Conservation (phyloP, 2,113 vertebrate genomes). For the Telmatochromis brachygnathus region DNA sequence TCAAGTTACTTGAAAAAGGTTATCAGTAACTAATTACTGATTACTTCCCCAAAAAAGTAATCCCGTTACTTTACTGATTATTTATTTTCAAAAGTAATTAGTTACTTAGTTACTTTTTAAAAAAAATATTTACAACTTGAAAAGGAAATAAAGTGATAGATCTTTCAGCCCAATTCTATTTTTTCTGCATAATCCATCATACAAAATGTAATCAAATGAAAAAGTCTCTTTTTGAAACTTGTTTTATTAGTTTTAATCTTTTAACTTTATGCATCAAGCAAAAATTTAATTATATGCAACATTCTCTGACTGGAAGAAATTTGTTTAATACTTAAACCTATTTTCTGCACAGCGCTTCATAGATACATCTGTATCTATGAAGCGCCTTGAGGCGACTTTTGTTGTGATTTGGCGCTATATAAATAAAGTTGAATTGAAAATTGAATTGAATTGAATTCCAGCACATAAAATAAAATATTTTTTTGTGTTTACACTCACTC, state of each 20-base stretch:
- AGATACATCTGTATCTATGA: no score
- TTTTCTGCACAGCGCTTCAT: no score
- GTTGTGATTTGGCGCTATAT: no score
- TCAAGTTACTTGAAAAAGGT: not conserved
- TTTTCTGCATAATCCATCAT: not conserved
- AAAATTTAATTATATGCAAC: fast-evolving
- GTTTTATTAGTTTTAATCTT: not conserved
- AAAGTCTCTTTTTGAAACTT: fast-evolving
- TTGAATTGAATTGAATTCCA: no score
- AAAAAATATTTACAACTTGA: not conserved
- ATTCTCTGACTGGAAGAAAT: no score
- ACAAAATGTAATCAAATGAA: fast-evolving
- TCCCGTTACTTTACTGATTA: not conserved
- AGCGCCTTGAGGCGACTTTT: no score
- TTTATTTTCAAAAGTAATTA: not conserved
- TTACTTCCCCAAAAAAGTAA: fast-evolving
- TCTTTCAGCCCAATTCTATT: not conserved
- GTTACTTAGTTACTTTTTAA: fast-evolving
- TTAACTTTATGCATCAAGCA: not conserved
- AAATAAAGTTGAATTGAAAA: no score
- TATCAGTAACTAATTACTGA: not conserved
- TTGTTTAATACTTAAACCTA: no score
- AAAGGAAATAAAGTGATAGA: fast-evolving
- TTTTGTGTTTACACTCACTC: no score
- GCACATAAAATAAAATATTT: not conserved